A percentile compares a stretch with the other conserved stretches of the same genome.
Evolutionary conservation across 1,140 invertebrate species (phyloP).

Genomic region (Eubasilissa regina): DNA sequence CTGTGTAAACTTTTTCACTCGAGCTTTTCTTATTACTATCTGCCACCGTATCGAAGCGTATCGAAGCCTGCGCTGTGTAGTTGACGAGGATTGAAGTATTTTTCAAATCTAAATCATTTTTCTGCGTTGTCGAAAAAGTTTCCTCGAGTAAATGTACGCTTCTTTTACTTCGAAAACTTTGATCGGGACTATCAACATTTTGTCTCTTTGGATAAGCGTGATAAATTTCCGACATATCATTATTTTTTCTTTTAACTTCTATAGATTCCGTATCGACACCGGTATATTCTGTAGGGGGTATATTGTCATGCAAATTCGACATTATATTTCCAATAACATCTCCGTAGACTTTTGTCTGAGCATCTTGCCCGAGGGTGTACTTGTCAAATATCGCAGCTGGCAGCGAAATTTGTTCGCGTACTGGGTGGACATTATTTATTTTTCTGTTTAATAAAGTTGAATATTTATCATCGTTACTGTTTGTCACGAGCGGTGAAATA

Average conservation of each 20-base stretch:
- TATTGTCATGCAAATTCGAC: slow-evolving; percentile 48
- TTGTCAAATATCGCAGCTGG: slow-evolving; percentile 51
- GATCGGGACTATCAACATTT: slow-evolving; percentile 55
- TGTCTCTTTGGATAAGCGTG: slow-evolving; percentile 61
- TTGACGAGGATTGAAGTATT: neutral
- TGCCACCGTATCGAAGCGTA: too few species aligned
- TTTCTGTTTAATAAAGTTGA: too few species aligned
- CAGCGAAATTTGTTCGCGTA: neutral
- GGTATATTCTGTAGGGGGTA: neutral
- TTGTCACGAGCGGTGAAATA: neutral
- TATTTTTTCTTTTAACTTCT: slow-evolving; percentile 28
- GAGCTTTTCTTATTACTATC: neutral
- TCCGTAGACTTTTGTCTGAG: slow-evolving; percentile 60
- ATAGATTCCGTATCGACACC: neutral
- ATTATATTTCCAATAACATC: slow-evolving; percentile 63
- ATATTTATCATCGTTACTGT: neutral
- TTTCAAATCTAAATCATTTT: too few species aligned
- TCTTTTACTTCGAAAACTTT: slow-evolving; percentile 63
- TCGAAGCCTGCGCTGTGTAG: too few species aligned
- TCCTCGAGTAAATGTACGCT: slow-evolving; percentile 68
- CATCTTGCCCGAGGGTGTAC: slow-evolving; percentile 47
- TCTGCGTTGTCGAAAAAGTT: slow-evolving; percentile 66
- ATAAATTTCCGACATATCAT: slow-evolving; percentile 34
- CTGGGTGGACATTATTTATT: neutral
- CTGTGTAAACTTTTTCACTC: slow-evolving; percentile 63